Percentiles rank a stretch among this genome's conserved stretches.
These are phyloP conservation scores for Hippocampus zosterae DNA, from an alignment of 2,113 vertebrate species.

Conservation along the genomic window DNA sequence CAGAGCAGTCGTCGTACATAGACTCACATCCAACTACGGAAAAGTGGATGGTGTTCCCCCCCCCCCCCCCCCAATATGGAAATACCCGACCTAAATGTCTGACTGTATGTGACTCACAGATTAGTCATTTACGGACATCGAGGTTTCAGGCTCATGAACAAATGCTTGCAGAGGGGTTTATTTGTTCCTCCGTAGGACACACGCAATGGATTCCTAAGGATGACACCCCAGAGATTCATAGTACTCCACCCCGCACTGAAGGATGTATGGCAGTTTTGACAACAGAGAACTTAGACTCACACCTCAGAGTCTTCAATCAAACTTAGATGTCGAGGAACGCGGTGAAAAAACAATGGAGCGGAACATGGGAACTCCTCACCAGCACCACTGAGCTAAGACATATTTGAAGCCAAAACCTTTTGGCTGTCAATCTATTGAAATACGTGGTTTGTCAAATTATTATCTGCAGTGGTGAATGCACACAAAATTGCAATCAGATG, in stretches of 20 bases:
- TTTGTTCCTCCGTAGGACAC: not conserved
- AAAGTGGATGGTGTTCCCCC: not conserved
- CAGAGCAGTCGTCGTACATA: not conserved
- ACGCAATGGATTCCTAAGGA: not conserved
- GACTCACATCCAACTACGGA: not conserved
- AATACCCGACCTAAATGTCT: not conserved
- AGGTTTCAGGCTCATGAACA: not conserved
- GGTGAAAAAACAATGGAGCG: not conserved
- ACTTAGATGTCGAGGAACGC: not conserved
- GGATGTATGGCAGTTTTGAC: not conserved
- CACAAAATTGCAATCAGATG: too few species aligned
- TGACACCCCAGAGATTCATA: not conserved
- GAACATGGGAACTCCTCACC: too few species aligned
- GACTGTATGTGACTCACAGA: not conserved
- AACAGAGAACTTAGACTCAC: not conserved
- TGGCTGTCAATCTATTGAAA: too few species aligned
- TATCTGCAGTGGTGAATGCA: too few species aligned
- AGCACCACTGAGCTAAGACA: too few species aligned
- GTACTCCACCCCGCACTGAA: not conserved
- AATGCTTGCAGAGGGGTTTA: not conserved
- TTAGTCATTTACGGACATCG: not conserved
- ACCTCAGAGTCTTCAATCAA: not conserved
- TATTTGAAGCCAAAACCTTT: too few species aligned
- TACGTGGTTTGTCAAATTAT: too few species aligned
- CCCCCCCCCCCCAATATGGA: not conserved